phyloP scores from a whole-genome alignment of 2,888 invertebrate genomes.

The Pollenia amentaria region DNA sequence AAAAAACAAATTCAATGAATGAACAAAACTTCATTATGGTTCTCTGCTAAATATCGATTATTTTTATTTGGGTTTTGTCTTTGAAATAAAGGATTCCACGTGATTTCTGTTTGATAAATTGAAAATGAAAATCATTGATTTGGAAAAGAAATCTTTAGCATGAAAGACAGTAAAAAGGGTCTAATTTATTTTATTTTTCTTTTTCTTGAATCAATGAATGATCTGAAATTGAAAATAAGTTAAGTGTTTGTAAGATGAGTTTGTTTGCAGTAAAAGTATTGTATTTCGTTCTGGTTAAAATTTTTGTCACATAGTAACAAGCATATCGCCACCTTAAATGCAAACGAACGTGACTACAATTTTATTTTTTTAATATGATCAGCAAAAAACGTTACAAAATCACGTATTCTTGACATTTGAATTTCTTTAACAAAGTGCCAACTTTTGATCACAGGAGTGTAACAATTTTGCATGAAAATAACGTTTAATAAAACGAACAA shows the following conservation, averaged over 20 bases:
- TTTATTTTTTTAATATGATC: too few species aligned
- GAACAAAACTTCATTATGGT: slow-evolving; percentile 16
- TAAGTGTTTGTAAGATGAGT: not conserved
- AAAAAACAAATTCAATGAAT: slow-evolving; percentile 26
- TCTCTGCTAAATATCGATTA: slow-evolving; percentile 63
- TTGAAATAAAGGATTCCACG: slow-evolving; percentile 56
- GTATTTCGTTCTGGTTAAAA: not conserved
- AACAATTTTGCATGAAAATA: too few species aligned
- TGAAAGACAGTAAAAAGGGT: slow-evolving; percentile 6
- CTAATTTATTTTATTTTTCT: not conserved
- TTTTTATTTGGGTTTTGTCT: not conserved
- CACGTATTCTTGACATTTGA: too few species aligned
- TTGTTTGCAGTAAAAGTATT: not conserved
- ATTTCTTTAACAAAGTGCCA: too few species aligned
- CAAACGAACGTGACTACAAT: too few species aligned
- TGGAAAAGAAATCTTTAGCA: slow-evolving; percentile 25
- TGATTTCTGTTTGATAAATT: slow-evolving; percentile 66
- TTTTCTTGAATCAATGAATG: slow-evolving; percentile 22
- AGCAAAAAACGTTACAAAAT: too few species aligned
- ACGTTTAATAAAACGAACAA: too few species aligned
- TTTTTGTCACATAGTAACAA: not conserved
- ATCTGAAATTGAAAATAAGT: slow-evolving; percentile 17
- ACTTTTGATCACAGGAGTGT: too few species aligned
- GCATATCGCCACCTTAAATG: too few species aligned
- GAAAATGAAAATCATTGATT: slow-evolving; percentile 56